Evolutionary conservation across 2,797 vertebrate species (phyloP).

Genomic region (Sitta carolinensis): DNA sequence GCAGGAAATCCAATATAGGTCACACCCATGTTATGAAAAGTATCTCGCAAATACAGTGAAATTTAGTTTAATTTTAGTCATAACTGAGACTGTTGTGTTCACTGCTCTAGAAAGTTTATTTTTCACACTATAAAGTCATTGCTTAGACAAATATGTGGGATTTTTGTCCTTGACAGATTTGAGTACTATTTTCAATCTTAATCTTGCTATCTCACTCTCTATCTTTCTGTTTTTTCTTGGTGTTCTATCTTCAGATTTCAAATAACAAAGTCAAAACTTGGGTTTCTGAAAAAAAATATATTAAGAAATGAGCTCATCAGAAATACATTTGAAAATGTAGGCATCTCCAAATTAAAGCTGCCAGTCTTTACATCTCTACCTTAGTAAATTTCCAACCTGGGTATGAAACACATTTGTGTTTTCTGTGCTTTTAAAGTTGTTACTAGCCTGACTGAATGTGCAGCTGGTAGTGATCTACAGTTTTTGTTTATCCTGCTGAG

Average conservation of each 20-base stretch:
- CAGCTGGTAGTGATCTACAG: conserved; percentile 38
- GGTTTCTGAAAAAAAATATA: background rate
- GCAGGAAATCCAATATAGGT: background rate
- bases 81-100: background rate
- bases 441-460: background rate
- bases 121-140: background rate
- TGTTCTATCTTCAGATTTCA: conserved; percentile 46
- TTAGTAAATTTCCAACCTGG: background rate
- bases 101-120: background rate
- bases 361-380: background rate
- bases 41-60: background rate
- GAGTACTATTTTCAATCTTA: background rate
- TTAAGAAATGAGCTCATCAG: background rate
- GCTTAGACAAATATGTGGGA: background rate
- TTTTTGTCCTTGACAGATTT: conserved; percentile 23
- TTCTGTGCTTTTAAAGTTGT: background rate
- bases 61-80: background rate
- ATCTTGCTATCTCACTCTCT: conserved; percentile 10
- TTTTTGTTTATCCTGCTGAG: conserved; percentile 50
- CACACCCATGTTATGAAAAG: background rate
- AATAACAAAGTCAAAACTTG: background rate
- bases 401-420: background rate
- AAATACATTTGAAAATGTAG: background rate
- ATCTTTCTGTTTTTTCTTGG: background rate
- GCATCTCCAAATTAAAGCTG: background rate